Base-by-base conservation (phyloP, 2,888 invertebrate species). In the Tyria jacobaeae region DNA sequence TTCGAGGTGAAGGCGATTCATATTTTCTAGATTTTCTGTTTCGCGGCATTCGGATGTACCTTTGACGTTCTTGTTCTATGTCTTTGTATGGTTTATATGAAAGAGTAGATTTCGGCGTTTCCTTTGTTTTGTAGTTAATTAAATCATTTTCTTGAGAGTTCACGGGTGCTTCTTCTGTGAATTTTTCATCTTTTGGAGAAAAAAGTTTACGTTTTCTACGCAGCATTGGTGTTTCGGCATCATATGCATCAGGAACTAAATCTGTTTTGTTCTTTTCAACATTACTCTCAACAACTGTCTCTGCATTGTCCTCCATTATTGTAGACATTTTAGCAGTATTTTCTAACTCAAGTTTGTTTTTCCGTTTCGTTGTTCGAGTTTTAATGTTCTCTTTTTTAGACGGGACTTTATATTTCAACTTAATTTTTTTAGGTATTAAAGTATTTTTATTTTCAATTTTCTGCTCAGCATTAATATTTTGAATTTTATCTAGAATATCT, bases 201-300 rank as follows among this genome's bases (percentile, higher is more conserved):
- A 91, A 93, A 4, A 93, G 78, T 72, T 92, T 92, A 17, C 92
- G 87, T 75, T 88, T 91, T 66, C 80, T 83, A 49, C 81, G 84
- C 24, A 68, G 21, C 65, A 51, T 3, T 75, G 79, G 69, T 14
- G 75, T 78, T 59, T 52, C 55, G 17, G 31, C 7, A 6, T 60
- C 57, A 17, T 35, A 57, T 39, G 15, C 57, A n/a, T 62, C 56
- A 6, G 39, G 7, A 17, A 17, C n/a, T 14, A 48, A 24, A 27
- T 58, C 49, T 62, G 64, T 52, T n/a, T 12, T 56, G 44, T n/a
- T 5, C 0, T 49, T 62, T 31, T 60, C 51, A 31, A 50, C 25
- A 6, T 25, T 48, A 51, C 62, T 63, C 27, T 75, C 64, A 17
- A 48, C 37, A 14, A 57, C 55, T 41, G 73, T 70, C 24, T 78